Base-by-base conservation (phyloP, 2,888 invertebrate species). In the Leptopilina drosophilae region DNA sequence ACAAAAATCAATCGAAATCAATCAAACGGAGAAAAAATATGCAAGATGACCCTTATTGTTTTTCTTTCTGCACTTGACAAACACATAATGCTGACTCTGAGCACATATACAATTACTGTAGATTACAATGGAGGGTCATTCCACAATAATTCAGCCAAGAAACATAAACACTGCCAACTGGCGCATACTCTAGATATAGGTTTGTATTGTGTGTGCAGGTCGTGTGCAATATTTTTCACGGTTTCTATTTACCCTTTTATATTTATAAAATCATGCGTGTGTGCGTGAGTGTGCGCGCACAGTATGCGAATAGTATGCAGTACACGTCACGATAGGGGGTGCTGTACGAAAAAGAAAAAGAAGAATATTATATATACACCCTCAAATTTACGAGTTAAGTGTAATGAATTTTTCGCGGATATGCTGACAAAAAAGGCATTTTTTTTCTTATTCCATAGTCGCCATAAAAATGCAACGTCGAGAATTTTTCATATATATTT, bases 161-260 rank as follows among this genome's bases (percentile, higher is more conserved):
- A 49, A 82, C 73, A 82, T 82, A 85, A 85, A 84, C 83, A 85
- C 81, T 84, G 78, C 79, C 83, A 82, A 81, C 82, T 81, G 81
- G 77, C 77, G 80, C 80, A 75, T 78, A 80, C 80, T 82, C 81
- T 82, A 80, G 66, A 8, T 46, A 46, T 33, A 33, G 46, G 49
- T 15, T 46, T 42, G 67, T 67, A 67, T 46, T 46, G 42, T 46
- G 49, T 67, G 49, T 46, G 42, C 8, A 81, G 78, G 75, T 80
- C 79, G 76, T 79, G 82, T 81, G 81, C 84, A 80, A 80, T 82
- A 85, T 85, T 83, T 85, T 83, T 83, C 81, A 82, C 81, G 81
- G 81, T 77, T 80, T 69, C 75, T 83, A 78, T 84, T 81, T 82
- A 77, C 81, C 59, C 64, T 49, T 14, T 1, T 33, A 33, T 33